phyloP scores from a whole-genome alignment of 2,113 vertebrate species.

The Polypterus senegalus region DNA sequence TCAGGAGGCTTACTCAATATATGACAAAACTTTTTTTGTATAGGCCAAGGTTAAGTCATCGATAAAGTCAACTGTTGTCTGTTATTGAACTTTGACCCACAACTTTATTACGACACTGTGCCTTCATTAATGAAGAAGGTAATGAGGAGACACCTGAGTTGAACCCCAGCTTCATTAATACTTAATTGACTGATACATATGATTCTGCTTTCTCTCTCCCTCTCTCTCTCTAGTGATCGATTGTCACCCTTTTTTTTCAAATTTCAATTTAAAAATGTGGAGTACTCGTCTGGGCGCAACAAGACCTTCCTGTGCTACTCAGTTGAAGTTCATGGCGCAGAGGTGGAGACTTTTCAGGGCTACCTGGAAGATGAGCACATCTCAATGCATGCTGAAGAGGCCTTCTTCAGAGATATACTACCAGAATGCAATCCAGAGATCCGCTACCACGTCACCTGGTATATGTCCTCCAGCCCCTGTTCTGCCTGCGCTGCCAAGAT shows the following conservation, averaged over 20 bases:
- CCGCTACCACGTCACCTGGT: slow-evolving; percentile 73
- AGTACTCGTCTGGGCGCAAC: slow-evolving; percentile 89
- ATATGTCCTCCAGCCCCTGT: slow-evolving; percentile 84
- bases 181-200: no score
- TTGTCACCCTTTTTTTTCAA: slow-evolving; percentile 76
- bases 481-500: slow-evolving; percentile 60
- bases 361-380: slow-evolving; percentile 82
- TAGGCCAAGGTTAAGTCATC: no score
- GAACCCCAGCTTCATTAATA: no score
- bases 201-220: slow-evolving; percentile 4
- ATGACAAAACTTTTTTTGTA: no score
- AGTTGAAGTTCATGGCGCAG: slow-evolving; percentile 50
- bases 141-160: no score
- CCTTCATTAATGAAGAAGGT: no score
- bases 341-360: slow-evolving; percentile 46
- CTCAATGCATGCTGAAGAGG: slow-evolving; percentile 64
- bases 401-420: slow-evolving; percentile 70
- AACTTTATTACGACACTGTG: no score
- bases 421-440: slow-evolving; percentile 42
- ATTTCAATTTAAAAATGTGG: slow-evolving; percentile 93
- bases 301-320: slow-evolving; percentile 88
- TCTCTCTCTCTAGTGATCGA: slow-evolving; percentile 52
- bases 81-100: no score
- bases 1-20: no score
- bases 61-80: no score